Base-by-base conservation (phyloP, 2,797 vertebrate genomes). In the Aphelocoma californica region DNA sequence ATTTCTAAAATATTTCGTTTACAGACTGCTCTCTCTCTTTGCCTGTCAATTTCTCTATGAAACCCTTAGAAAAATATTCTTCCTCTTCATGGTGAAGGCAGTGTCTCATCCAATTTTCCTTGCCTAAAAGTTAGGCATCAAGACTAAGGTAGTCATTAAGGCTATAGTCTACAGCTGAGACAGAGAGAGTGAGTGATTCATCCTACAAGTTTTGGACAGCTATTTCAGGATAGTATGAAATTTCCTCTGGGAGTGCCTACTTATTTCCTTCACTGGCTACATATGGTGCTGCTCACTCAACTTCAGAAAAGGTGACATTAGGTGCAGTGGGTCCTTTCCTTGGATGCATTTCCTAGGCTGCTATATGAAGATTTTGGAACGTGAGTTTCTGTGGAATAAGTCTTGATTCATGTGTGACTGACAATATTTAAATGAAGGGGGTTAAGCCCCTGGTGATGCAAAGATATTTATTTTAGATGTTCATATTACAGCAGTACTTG, bases 241-340 rank as follows among this genome's bases (percentile, higher is more conserved):
- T 86, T 79, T 95, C 66, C 74, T 85, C 31, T 87, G 81, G 58
- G 67, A 81, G 13, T 71, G 32, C 8, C 54, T 91, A 31, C 54
- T 95, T 96, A 54, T 69, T 95, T 92, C 50, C 24, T 66, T 75
- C 48, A 40, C 54, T 92, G 81, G 47, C 71, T 93, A 72, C 62
- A 84, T 85, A 91, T 54, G 81, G 54, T 89, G 67, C 71, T 74
- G 74, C 29, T 87, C 58, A 20, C 38, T 65, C 45, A 79, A 45
- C 50, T 79, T 82, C 74, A 58, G 64, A 75, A 38, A 72, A 75
- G 15, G 45, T 54, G 61, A 34, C 0, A 0, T 75, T 64, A 71
- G 14, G 20, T 74, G 9, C 23, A 69, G 18, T 20, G 36, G 5
- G 12, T 84, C 19, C 15, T 80, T 73, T 66, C 44, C 14, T 34